These are phyloP conservation scores for Tryphoninae sp. DNA, from an alignment of 2,888 invertebrate species.

Conservation along the genomic window DNA sequence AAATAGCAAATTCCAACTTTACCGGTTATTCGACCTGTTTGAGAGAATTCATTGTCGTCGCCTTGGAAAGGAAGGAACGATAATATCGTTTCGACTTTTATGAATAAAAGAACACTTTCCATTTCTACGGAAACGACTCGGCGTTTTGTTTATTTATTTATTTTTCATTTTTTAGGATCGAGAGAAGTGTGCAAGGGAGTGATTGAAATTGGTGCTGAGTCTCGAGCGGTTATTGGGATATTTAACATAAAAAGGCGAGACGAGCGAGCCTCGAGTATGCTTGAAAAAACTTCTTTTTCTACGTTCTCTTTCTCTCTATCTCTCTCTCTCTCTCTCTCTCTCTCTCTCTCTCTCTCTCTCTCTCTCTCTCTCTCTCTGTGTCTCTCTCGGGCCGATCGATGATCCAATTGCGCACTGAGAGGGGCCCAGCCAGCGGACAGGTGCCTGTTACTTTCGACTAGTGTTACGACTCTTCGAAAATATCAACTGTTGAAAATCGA, in stretches of 20 bases:
- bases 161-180: not conserved
- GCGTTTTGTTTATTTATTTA: not conserved
- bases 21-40: not conserved
- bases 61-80: slow-evolving; percentile 19
- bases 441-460: slow-evolving; percentile 55
- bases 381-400: slow-evolving; percentile 50
- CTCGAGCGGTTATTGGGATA: slow-evolving; percentile 31
- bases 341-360: too few species aligned
- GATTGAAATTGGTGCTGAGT: slow-evolving; percentile 21
- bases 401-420: slow-evolving; percentile 56
- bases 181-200: slow-evolving; percentile 5
- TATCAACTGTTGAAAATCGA: not conserved
- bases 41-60: not conserved
- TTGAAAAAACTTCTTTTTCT: slow-evolving; percentile 18
- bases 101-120: slow-evolving; percentile 37
- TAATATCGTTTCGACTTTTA: not conserved
- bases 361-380: not conserved
- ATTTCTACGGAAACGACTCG: slow-evolving; percentile 1
- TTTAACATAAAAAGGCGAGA: slow-evolving; percentile 35
- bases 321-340: slow-evolving; percentile 1
- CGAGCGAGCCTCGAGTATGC: slow-evolving; percentile 6
- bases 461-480: not conserved
- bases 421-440: slow-evolving; percentile 45
- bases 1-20: slow-evolving; percentile 7
- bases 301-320: not conserved